Base-by-base conservation (phyloP, 2,113 vertebrate genomes). In the Brienomyrus longianalis region DNA sequence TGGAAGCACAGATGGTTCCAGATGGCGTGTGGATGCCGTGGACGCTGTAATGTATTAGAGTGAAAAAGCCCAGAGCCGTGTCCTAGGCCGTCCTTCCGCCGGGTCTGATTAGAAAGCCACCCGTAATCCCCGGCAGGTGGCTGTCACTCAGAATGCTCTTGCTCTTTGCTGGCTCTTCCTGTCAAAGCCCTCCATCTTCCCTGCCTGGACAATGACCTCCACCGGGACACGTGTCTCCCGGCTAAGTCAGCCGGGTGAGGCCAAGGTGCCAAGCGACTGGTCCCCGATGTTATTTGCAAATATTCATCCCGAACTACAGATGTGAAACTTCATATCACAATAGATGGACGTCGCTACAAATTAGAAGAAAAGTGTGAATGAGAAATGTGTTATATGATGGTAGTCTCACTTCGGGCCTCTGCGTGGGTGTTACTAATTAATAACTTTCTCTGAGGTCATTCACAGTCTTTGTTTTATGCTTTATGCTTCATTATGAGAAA, bases 41-140 rank as follows among this genome's bases (percentile, higher is more conserved):
- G 94, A 95, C 94, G 93, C 95, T 92, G 93, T 95, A 95, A 95
- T 95, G 93, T 95, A 96, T 96, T 96, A 96, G 95, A 89, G 94
- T 94, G 94, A 87, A 52, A 54, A 87, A 87, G 95, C 95, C 94
- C 93, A 92, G 91, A 92, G 92, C 92, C 83, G 88, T 93, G 92
- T 93, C 91, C 88, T 91, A 86, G 91, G 87, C 83, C 87, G 91
- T 94, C 93, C 94, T 95, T 95, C 94, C 93, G 94, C 94, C 92
- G 93, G 27, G 94, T 94, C 95, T 96, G 96, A 96, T 96, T 96
- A 96, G 96, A 96, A 95, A 96, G 95, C 94, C 96, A 95, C 95
- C 93, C 90, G 90, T 96, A 96, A 96, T 96, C 96, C 95, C 92
- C 92, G 92, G 92, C 91, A 93, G 93, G 92, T 62, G 89, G 80